phyloP scores from a whole-genome alignment of 2,888 invertebrate species.

The Drosophila meridionalis region DNA sequence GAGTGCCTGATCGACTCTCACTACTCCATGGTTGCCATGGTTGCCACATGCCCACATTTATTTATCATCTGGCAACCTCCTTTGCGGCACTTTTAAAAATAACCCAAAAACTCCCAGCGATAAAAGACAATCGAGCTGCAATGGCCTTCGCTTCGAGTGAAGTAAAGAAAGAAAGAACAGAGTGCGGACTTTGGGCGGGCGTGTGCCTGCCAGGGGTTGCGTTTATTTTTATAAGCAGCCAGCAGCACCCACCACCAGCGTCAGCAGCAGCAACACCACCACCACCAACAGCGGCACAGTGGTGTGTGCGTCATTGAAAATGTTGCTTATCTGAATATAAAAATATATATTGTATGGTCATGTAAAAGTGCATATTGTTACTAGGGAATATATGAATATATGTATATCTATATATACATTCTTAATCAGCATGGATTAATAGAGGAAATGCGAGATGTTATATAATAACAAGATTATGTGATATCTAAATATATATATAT shows the following conservation, averaged over 20 bases:
- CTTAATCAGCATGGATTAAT: too few relatives aligned
- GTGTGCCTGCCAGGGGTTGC: slow-evolving; percentile 49
- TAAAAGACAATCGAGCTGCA: slow-evolving; percentile 33
- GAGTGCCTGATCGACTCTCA: background rate
- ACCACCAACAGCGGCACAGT: slow-evolving; percentile 39
- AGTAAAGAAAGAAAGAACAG: background rate
- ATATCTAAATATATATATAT: too few relatives aligned
- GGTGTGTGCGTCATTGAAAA: slow-evolving; percentile 13
- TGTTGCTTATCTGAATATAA: background rate
- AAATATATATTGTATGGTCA: background rate
- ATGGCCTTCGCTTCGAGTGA: slow-evolving; percentile 14
- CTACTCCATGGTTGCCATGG: background rate
- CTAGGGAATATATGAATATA: too few relatives aligned
- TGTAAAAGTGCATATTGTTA: background rate
- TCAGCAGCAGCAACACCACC: slow-evolving; percentile 27
- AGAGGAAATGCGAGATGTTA: too few relatives aligned
- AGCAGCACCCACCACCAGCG: slow-evolving; percentile 13
- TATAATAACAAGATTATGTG: too few relatives aligned
- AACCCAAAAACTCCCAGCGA: slow-evolving; percentile 29
- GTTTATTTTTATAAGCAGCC: slow-evolving; percentile 43
- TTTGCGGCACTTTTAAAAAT: slow-evolving; percentile 37
- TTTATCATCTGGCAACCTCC: slow-evolving; percentile 14
- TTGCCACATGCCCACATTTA: slow-evolving; percentile 25
- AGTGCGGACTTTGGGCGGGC: slow-evolving; percentile 35
- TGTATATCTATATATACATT: too few relatives aligned